phyloP scores from a whole-genome alignment of 2,888 invertebrate genomes.

The Acleris literana region DNA sequence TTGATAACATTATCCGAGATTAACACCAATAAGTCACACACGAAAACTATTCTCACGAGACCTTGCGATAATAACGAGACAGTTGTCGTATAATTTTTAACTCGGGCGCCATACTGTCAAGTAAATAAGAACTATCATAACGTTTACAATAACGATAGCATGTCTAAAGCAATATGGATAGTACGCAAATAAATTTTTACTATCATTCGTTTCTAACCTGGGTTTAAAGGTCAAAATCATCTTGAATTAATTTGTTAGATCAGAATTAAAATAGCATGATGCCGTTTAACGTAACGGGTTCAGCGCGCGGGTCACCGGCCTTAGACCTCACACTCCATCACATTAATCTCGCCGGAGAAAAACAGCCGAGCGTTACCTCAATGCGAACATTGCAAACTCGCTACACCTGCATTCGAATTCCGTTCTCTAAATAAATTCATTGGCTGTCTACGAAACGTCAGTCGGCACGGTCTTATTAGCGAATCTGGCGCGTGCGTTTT shows the following conservation, averaged over 20 bases:
- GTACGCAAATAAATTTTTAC: constrained; percentile 11
- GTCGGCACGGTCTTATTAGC: constrained; percentile 28
- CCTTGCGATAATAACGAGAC: constrained; percentile 26
- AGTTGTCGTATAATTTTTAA: neutral
- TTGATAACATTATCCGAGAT: constrained; percentile 33
- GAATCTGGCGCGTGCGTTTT: constrained; percentile 33
- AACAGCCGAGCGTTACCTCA: constrained; percentile 3
- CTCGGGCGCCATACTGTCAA: no score
- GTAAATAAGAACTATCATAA: no score
- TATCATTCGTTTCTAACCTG: constrained; percentile 1
- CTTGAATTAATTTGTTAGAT: no score
- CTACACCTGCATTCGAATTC: constrained; percentile 21
- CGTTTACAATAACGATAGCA: no score
- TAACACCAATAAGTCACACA: constrained; percentile 33
- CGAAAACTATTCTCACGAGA: constrained; percentile 11
- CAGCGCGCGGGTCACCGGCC: constrained; percentile 32
- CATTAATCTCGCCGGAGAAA: constrained; percentile 15
- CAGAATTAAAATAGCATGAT: constrained; percentile 22
- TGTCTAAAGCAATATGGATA: neutral
- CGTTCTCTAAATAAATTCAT: constrained; percentile 25
- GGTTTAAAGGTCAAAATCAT: constrained; percentile 17
- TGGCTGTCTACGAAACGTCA: constrained; percentile 27
- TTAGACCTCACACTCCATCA: constrained; percentile 26
- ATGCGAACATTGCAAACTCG: neutral
- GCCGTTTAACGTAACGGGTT: constrained; percentile 31